Evolutionary conservation across 2,113 vertebrate genomes (phyloP).

Genomic region (Circaetus cinerascens): DNA sequence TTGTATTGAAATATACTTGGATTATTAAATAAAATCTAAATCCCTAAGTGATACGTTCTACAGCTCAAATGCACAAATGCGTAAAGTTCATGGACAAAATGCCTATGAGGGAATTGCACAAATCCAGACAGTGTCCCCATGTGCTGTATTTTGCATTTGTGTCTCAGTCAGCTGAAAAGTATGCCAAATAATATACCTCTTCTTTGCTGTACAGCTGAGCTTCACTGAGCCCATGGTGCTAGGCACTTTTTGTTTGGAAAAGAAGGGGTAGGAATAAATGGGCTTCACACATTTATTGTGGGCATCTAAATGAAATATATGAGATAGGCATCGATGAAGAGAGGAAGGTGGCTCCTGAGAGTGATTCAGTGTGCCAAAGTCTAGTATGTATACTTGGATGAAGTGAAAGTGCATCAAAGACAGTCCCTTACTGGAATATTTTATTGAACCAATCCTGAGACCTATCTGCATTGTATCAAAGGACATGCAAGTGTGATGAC

Average conservation of each 20-base stretch:
- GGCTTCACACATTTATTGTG: neutral
- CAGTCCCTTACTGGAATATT: neutral
- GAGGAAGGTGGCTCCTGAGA: neutral
- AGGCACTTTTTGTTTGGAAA: neutral
- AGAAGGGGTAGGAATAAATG: neutral
- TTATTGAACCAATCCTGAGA: neutral
- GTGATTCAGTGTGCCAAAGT: neutral
- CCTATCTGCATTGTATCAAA: neutral
- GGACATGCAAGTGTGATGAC: neutral
- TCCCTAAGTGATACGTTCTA: neutral
- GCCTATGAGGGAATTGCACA: neutral
- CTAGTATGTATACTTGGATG: neutral
- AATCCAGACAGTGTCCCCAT: slow-evolving; percentile 1
- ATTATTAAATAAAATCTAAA: slow-evolving; percentile 42
- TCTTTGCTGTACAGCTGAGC: neutral
- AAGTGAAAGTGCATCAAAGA: neutral
- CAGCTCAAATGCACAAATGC: neutral
- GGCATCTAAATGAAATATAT: neutral
- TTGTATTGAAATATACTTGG: slow-evolving; percentile 51
- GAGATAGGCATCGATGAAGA: neutral
- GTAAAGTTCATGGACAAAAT: slow-evolving; percentile 1
- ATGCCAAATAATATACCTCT: neutral
- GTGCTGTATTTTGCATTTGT: neutral
- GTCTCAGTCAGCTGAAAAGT: neutral
- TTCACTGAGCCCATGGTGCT: neutral